Percentiles rank a stretch among this genome's conserved stretches.
Conservation (phyloP, 2,888 invertebrate species). For the Pachycephus smyrnensis region DNA sequence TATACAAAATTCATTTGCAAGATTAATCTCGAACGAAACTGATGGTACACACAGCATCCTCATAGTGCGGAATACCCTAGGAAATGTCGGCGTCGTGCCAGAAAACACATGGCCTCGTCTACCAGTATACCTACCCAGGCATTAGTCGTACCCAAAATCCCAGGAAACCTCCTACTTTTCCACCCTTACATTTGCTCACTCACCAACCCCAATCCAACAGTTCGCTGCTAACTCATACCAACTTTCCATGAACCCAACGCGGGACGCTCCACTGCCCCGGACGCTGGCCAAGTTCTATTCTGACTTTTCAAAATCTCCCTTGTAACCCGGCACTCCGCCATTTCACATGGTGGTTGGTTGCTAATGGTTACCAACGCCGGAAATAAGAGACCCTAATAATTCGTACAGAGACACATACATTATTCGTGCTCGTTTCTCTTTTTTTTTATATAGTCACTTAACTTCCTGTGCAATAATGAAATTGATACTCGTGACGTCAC, state of each 20-base stretch:
- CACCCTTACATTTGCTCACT: background rate
- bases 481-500: background rate
- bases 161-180: background rate
- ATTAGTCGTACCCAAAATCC: slow-evolving; percentile 2
- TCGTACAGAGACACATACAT: background rate
- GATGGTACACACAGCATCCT: slow-evolving; percentile 26
- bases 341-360: background rate
- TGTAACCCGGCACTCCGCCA: background rate
- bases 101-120: slow-evolving; percentile 26
- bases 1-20: slow-evolving; percentile 35
- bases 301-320: background rate
- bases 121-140: background rate
- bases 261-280: slow-evolving; percentile 25
- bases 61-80: slow-evolving; percentile 21
- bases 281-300: slow-evolving; percentile 1
- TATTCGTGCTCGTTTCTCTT: background rate
- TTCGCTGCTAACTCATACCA: background rate
- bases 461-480: background rate
- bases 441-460: background rate
- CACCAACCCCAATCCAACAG: background rate
- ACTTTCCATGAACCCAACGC: slow-evolving; percentile 4
- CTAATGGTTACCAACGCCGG: background rate
- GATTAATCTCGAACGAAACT: slow-evolving; percentile 45
- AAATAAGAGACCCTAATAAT: background rate
- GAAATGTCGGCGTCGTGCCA: slow-evolving; percentile 36